Percentiles rank a stretch among this genome's conserved stretches.
Evolutionary conservation across 37 sponge, comb jelly and placozoan genomes (phyloP).

Genomic region (Mnemiopsis leidyi): DNA sequence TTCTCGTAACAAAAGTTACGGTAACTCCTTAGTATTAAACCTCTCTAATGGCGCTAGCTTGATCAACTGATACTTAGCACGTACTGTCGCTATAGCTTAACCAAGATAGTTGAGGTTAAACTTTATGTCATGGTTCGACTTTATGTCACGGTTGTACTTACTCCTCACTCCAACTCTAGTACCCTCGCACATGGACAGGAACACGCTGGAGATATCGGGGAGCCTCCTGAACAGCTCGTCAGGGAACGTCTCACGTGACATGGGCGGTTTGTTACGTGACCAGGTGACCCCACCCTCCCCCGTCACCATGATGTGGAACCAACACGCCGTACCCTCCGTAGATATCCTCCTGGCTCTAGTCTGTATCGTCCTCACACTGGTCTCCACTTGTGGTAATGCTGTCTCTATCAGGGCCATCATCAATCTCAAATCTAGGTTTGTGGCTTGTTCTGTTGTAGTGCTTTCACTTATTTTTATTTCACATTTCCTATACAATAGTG

Average conservation of each 20-base stretch:
- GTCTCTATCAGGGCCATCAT: conserved; percentile 19
- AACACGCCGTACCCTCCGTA: background rate
- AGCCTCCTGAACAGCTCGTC: background rate
- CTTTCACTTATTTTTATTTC: background rate
- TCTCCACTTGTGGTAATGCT: conserved; percentile 44
- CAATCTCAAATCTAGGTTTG: background rate
- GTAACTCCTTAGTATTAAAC: too few relatives aligned
- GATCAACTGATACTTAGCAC: too few relatives aligned
- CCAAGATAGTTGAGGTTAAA: too few relatives aligned
- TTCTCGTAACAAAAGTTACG: too few relatives aligned
- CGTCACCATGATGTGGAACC: background rate
- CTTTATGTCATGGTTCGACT: too few relatives aligned
- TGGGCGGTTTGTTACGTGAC: background rate
- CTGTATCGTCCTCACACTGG: conserved; percentile 5
- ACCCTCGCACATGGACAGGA: background rate
- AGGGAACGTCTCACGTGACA: too few relatives aligned
- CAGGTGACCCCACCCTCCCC: background rate
- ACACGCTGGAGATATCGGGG: background rate
- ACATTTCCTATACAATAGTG: too few relatives aligned
- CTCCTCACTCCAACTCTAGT: too few relatives aligned
- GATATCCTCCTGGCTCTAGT: conserved; percentile 12
- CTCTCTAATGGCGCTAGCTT: too few relatives aligned
- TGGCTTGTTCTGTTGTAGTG: background rate
- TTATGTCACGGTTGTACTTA: too few relatives aligned
- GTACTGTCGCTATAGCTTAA: too few relatives aligned